Percentiles rank a stretch among this genome's conserved stretches.
Conservation (phyloP, 2,888 invertebrate genomes). For the Eilema caniola region DNA sequence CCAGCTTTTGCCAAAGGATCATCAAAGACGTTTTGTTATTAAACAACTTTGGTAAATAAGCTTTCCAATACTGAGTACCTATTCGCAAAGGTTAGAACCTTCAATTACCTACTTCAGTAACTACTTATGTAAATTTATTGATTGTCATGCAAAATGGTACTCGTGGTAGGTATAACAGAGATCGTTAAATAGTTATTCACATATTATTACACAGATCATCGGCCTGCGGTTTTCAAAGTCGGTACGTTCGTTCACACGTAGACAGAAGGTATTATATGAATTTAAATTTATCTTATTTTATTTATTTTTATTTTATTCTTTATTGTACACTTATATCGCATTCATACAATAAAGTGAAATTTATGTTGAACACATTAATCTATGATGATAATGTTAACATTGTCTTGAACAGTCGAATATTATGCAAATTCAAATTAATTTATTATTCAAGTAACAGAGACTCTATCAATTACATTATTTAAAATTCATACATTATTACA, state of each 20-base stretch:
- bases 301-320: no score
- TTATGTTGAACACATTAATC: no score
- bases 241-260: neutral
- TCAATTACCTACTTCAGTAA: neutral
- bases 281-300: no score
- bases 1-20: no score
- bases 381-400: neutral
- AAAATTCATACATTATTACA: no score
- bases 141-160: neutral
- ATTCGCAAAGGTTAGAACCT: neutral
- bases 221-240: neutral
- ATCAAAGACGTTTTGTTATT: no score
- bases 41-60: neutral
- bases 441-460: no score
- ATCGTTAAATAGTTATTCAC: neutral
- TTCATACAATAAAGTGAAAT: no score
- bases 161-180: constrained; percentile 3
- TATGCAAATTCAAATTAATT: no score
- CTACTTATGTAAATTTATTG: neutral
- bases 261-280: neutral
- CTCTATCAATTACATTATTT: no score
- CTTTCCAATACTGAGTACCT: neutral
- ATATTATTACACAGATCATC: neutral
- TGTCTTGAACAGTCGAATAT: constrained; percentile 4
- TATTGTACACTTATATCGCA: no score